Conservation (phyloP, 2,797 vertebrate genomes). For the Chaetophractus vellerosus region DNA sequence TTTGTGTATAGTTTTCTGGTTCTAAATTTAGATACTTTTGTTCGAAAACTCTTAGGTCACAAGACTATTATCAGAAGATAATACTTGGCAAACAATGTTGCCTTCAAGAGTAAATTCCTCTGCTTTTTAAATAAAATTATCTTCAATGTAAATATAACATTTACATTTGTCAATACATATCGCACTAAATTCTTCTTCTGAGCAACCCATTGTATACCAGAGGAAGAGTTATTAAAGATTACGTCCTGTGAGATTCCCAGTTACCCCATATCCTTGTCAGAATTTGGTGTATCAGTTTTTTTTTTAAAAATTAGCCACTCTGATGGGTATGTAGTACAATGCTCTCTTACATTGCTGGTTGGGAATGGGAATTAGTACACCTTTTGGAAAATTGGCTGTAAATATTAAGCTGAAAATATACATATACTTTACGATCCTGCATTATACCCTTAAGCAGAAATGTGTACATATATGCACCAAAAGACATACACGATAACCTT, state of each 20-base stretch:
- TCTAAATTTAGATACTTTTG: neutral
- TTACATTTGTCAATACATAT: neutral
- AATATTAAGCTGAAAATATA: neutral
- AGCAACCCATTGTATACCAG: neutral
- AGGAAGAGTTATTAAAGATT: neutral
- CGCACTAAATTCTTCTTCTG: neutral
- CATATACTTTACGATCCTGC: neutral
- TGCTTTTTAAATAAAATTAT: neutral
- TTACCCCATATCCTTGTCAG: neutral
- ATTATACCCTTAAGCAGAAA: neutral
- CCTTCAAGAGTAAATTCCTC: constrained; percentile 5
- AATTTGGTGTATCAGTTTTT: neutral
- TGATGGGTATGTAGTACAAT: neutral
- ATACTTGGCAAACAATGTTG: neutral
- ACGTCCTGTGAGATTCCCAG: neutral
- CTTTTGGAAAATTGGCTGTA: neutral
- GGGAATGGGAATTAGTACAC: neutral
- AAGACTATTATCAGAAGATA: neutral
- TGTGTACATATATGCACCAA: neutral
- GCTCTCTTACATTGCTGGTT: neutral
- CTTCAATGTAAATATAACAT: neutral
- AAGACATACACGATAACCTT: neutral
- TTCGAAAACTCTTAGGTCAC: constrained; percentile 27
- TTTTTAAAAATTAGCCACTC: constrained; percentile 30
- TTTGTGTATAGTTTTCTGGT: neutral